Base-by-base conservation (phyloP, 2,888 invertebrate species). In the Dione vanillae region DNA sequence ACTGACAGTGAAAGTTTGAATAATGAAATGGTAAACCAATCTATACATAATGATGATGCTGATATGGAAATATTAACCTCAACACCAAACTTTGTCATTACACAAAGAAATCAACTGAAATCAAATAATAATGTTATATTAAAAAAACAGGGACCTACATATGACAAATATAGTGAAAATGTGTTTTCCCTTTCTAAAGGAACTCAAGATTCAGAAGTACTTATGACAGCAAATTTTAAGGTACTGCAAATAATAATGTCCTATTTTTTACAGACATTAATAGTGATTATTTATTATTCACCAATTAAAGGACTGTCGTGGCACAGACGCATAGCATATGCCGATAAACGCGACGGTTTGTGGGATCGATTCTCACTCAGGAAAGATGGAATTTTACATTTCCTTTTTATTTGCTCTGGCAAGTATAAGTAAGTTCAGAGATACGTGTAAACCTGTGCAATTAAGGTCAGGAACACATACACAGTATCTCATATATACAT, bases 41-140 rank as follows among this genome's bases (percentile, higher is more conserved):
- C 89, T 10, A 91, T 91, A 82, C 90, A 89, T 51, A 89, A 80
- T 71, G 92, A 91, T 79, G 89, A 92, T 80, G 87, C 87, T 47
- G 92, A 92, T 71, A 88, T 91, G 67, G 80, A 83, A 69, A 51
- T 69, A 20, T 52, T 6, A 16, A 37, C 47, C 35, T n/a, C 35
- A 37, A 16, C 16, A 6, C 56, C 27, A 9, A 67, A 61, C 16
- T 47, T 10, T 52, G 11, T 54, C 27, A 40, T 11, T 40, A 47
- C 43, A 41, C 47, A 52, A 35, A 45, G 43, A 0, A 58, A 47
- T 10, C 47, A 62, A 37, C 41, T 20, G n/a, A 3, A 67, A 56
- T 41, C 54, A 61, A 59, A 58, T 47, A 71, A 56, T 51, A 45
- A n/a, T 8, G 52, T 45, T 12, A 59, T 27, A 52, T 11, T 54